These are phyloP conservation scores for Tragelaphus oryx DNA, from an alignment of 2,797 vertebrate genomes.

Conservation along the genomic window DNA sequence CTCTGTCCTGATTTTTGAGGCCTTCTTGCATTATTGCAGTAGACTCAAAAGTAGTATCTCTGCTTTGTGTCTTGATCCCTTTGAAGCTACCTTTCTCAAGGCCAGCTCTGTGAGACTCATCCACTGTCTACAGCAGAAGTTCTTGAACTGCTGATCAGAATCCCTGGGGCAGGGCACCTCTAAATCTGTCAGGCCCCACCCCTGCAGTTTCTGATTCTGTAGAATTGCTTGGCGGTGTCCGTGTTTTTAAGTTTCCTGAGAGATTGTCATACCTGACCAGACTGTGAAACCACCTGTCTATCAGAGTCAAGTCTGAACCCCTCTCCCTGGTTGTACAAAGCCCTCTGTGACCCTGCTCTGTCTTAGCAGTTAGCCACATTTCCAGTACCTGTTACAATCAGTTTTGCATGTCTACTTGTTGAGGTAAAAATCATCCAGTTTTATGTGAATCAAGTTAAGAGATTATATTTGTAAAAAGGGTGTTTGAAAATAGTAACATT, in stretches of 20 bases:
- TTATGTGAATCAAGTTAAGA: constrained; percentile 54
- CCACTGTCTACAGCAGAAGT: background rate
- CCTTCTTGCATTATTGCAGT: background rate
- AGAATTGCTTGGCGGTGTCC: background rate
- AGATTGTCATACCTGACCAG: background rate
- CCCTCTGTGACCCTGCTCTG: background rate
- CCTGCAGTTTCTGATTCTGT: constrained; percentile 2
- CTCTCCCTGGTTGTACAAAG: background rate
- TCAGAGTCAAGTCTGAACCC: constrained; percentile 5
- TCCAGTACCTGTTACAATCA: background rate
- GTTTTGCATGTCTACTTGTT: background rate
- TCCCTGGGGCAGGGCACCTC: background rate
- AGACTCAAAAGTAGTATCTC: background rate
- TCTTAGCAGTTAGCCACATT: background rate
- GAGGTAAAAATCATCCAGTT: constrained; percentile 28
- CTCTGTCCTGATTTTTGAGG: background rate
- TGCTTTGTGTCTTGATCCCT: constrained; percentile 2
- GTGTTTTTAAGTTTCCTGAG: background rate
- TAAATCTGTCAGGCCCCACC: background rate
- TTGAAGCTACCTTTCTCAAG: background rate
- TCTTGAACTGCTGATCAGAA: constrained; percentile 23
- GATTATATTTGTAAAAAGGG: constrained; percentile 5
- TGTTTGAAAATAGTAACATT: constrained; percentile 29
- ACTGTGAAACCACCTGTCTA: constrained; percentile 16
- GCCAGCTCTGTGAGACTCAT: background rate